Percentiles rank a stretch among this genome's conserved stretches.
These are phyloP conservation scores for Eurystomus gularis DNA, from an alignment of 2,113 vertebrate species.

Conservation along the genomic window DNA sequence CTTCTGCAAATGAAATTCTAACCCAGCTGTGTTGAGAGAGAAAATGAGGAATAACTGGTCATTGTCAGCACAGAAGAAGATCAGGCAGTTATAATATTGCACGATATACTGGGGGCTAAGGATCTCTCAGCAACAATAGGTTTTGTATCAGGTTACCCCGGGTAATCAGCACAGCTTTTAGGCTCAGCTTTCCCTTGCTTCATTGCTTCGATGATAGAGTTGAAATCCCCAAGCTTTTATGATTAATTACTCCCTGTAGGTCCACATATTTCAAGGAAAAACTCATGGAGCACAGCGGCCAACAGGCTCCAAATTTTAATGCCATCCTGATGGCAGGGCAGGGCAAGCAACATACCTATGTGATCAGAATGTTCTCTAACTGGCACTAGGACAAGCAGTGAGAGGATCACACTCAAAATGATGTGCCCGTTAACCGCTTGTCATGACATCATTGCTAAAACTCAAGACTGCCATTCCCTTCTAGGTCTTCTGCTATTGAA, in stretches of 20 bases:
- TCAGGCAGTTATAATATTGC: conserved; percentile 85
- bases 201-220: conserved; percentile 82
- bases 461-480: neutral
- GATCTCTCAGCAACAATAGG: conserved; percentile 90
- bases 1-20: conserved; percentile 83
- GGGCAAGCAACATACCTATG: neutral
- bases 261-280: conserved; percentile 80
- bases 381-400: neutral
- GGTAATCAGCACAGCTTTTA: conserved; percentile 91
- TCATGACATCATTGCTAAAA: neutral
- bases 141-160: conserved; percentile 91
- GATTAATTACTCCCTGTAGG: conserved; percentile 86
- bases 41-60: conserved; percentile 79
- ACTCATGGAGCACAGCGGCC: conserved; percentile 58
- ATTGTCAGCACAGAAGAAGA: conserved; percentile 74
- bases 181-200: conserved; percentile 88
- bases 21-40: conserved; percentile 75
- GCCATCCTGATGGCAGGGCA: conserved; percentile 47
- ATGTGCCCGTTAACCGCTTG: neutral
- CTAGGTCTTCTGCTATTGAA: neutral
- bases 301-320: conserved; percentile 74
- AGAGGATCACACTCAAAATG: neutral
- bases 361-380: neutral
- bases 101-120: conserved; percentile 80
- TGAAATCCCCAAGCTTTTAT: conserved; percentile 88